Evolutionary conservation across 1,140 invertebrate genomes (phyloP), one percentile per base, ranked within the genome.

Genomic region (Bombus breviceps): DNA sequence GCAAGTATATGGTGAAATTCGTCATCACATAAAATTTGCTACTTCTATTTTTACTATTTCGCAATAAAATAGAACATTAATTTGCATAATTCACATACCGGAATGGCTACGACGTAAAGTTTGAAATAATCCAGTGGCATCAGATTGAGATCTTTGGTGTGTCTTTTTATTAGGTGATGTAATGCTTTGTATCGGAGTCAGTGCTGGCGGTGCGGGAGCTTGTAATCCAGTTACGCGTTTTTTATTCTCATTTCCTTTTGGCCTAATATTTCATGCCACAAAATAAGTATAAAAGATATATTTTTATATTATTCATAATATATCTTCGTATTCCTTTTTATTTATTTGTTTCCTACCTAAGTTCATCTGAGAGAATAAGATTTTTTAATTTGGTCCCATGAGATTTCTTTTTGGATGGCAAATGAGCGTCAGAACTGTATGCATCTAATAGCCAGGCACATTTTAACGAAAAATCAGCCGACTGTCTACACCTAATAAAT

Each of bases 391-490:
- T 98, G 82, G 97, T 97, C 87, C 98, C 98, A 92, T 97, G 97
- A 66, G 98, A 98, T 94, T 98, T 98, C 95, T 98, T 98, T 94
- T 97, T 97, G 79, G 96, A 97, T 81, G 97, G 96, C 84, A 97
- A 95, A 86, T 96, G 96, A 82, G 97, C 96, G 93, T 98, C 98
- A 34, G 97, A 97, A 90, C 98, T 98, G 93, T 99, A 99, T 10
- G 99, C 98, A 88, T 99, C 98, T 87, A 99, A 96, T 28, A 99
- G 95, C 99, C 99, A 99, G 88, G 98, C 98, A 94, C 99, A 98
- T 94, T 98, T 98, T 76, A 99, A 96, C 41, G 98, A 98, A 95
- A 99, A 99, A 95, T 99, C 98, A 79, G 98, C 98, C 90, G 98
- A 98, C 92, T 98, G 97, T 92, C 98, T 97, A 96, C 99, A 99